Evolutionary conservation across 2,113 vertebrate genomes (phyloP), one percentile per base, ranked within the genome.

Genomic region (Cavia aperea): DNA sequence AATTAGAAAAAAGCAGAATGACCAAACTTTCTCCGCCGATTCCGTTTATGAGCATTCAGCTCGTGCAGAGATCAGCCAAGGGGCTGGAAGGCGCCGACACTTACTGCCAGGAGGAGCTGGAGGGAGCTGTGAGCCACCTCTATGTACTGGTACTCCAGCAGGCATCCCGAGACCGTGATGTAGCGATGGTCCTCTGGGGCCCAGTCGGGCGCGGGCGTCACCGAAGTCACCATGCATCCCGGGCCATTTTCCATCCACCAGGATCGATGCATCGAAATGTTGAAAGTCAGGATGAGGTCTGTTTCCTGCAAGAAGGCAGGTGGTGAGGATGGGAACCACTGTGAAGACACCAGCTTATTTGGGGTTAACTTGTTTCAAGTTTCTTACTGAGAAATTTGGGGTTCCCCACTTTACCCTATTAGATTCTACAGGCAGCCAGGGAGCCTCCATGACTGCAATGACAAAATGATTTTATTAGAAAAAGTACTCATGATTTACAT

Each of bases 221-320:
- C 98, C n/a, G 98, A 98, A 65, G 98, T 99, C 97, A 99, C 99
- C 68, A 96, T 98, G 97, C 99, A 99, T 94, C 99, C 99, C 0
- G 99, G 99, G 88, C 99, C 99, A 36, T 99, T 99, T 97, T 99
- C 99, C 99, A 99, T 99, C 99, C 99, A 99, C 99, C 99, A 99
- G 96, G 99, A 99, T 89, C 99, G 99, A 97, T 99, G 99, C 99
- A 99, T 99, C 97, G 99, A 99, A 97, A 99, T 98, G 97, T 99
- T 99, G 98, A 99, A 99, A 81, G 99, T 99, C 98, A 99, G 98
- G 96, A 99, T 99, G 93, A 99, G 98, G 97, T 99, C 99, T 96
- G 98, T 98, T 97, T 99, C 99, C 99, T 99, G 97, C 63, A 97
- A 96, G 95, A 97, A 94, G 89, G 88, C 94, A 96, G 90, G 95